Evolutionary conservation across 2,113 vertebrate species (phyloP), one percentile per base, ranked within the genome.

Genomic region (Pao palembangensis): DNA sequence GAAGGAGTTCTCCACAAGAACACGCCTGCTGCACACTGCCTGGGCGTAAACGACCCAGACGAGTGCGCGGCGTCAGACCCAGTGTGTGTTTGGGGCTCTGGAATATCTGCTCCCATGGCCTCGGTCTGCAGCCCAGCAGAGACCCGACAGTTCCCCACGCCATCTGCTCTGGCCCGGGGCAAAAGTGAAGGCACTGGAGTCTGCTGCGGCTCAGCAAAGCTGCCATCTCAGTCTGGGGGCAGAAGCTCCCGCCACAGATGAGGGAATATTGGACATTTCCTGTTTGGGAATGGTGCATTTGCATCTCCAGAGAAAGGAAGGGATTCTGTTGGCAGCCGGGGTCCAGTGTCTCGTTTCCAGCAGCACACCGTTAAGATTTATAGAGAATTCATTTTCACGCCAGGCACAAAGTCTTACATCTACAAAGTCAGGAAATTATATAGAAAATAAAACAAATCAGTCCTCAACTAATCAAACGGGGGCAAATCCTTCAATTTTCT

Each of bases 111-210:
- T 71, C 58, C 64, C 59, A 64, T 61, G 64, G 78, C 77, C 55
- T 80, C 59, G 12, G 55, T 80, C 70, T 86, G 73, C 63, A 64
- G 78, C 68, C 73, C 75, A 76, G 68, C 78, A 68, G 68, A 80
- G 80, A 83, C 78, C 73, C 80, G 61, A 75, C 51, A 71, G 74
- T 78, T 75, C 58, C 71, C 67, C 51, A 56, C 75, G 79, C 68
- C 74, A 53, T 76, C 69, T 75, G 77, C 71, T 78, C 58, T 64
- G 83, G 84, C 79, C 70, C 46, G 81, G 47, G 58, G 77, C 52
- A 63, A 86, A 84, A 81, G 84, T 59, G 87, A 92, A 92, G 91
- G 91, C 91, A 91, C 90, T 86, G 85, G 87, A 88, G 85, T 90
- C 85, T 89, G 73, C 80, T 79, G 63, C 80, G 85, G 80, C 76